Evolutionary conservation across 23 tunicate genomes (phyloP).

Genomic region (Ascidia mentula): DNA sequence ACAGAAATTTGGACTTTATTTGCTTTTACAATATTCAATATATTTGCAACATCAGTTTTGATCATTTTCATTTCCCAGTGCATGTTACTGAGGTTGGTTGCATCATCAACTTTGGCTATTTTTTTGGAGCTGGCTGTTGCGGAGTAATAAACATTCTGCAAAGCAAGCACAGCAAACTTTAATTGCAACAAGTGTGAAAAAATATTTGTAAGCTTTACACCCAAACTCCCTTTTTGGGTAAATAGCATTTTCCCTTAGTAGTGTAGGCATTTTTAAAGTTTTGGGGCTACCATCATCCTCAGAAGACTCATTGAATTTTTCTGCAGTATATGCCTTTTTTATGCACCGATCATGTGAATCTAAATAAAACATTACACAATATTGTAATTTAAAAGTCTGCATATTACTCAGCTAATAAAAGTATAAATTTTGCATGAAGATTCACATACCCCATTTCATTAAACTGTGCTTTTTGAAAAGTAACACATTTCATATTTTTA

Average conservation of each 20-base stretch:
- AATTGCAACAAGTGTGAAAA: background rate
- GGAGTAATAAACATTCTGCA: background rate
- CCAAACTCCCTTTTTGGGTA: background rate
- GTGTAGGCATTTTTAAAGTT: background rate
- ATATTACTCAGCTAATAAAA: too few relatives aligned
- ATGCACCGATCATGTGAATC: background rate
- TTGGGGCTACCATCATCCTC: background rate
- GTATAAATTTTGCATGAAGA: too few relatives aligned
- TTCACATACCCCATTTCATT: too few relatives aligned
- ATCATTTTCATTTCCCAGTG: background rate
- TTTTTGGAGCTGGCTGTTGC: background rate
- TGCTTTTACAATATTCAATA: background rate
- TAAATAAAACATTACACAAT: background rate
- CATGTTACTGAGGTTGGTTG: background rate
- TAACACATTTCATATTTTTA: too few relatives aligned
- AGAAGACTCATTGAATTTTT: background rate
- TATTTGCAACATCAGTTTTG: background rate
- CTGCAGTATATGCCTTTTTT: background rate
- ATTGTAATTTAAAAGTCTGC: too few relatives aligned
- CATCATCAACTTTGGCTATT: background rate
- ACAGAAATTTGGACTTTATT: background rate
- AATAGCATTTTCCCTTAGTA: background rate
- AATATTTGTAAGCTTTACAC: background rate
- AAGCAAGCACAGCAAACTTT: background rate
- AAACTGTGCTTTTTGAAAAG: too few relatives aligned